Percentiles rank a stretch among this genome's conserved stretches.
Conservation (phyloP, 2,888 invertebrate species). For the Rhyacophila evoluta region DNA sequence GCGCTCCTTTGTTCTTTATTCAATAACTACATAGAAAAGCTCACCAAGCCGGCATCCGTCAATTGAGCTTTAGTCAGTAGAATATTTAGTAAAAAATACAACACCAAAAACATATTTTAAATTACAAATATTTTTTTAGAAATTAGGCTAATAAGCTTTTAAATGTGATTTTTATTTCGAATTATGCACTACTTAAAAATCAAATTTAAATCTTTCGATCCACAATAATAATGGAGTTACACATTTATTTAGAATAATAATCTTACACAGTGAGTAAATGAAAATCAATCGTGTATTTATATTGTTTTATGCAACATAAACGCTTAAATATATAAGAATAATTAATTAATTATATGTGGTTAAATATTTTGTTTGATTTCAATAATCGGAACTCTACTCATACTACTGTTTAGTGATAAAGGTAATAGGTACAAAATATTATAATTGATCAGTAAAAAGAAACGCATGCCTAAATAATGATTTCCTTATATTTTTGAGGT, state of each 20-base stretch:
- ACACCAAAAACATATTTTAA: not conserved
- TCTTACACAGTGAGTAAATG: not conserved
- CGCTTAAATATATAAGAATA: too few relatives aligned
- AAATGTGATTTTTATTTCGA: not conserved
- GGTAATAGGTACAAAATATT: too few relatives aligned
- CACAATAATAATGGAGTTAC: not conserved
- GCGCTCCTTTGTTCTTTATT: constrained; percentile 45
- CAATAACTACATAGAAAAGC: constrained; percentile 25
- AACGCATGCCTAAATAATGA: too few relatives aligned
- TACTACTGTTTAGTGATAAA: too few relatives aligned
- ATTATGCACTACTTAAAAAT: not conserved
- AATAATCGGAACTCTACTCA: too few relatives aligned
- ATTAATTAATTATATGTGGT: too few relatives aligned
- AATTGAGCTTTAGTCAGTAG: not conserved
- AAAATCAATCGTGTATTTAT: too few relatives aligned
- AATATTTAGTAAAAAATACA: not conserved
- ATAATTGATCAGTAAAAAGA: too few relatives aligned
- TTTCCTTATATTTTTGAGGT: too few relatives aligned
- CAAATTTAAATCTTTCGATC: not conserved
- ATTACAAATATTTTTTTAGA: not conserved
- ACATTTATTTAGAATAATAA: not conserved
- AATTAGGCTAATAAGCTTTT: not conserved
- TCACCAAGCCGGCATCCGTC: not conserved
- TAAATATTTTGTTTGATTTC: too few relatives aligned
- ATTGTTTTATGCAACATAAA: too few relatives aligned